These are phyloP conservation scores for Spisula subtruncata DNA, from an alignment of 2,888 invertebrate genomes.

Conservation along the genomic window DNA sequence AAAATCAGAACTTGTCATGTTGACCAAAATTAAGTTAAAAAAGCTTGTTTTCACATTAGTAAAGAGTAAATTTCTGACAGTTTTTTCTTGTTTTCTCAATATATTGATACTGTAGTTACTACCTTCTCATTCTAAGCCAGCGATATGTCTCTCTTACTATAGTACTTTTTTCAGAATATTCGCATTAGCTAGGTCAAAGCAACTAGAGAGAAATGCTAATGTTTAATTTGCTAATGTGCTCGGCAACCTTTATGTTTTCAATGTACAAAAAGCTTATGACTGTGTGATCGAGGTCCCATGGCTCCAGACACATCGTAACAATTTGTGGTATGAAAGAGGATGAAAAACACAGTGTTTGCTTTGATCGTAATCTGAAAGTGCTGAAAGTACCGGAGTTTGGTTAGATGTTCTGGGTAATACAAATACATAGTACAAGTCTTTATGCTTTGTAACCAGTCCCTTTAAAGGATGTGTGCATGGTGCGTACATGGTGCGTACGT, in stretches of 20 bases:
- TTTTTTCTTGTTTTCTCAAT: no score
- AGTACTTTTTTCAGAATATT: background rate
- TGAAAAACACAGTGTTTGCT: background rate
- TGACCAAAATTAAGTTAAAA: no score
- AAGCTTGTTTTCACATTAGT: no score
- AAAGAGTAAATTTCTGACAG: no score
- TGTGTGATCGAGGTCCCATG: background rate
- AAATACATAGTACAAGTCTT: background rate
- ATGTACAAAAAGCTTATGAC: background rate
- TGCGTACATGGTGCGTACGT: no score
- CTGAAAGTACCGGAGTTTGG: background rate
- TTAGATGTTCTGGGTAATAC: background rate
- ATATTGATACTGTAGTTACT: no score
- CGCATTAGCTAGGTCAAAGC: background rate
- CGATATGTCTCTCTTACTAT: no score
- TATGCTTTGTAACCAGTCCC: no score
- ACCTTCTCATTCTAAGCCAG: no score
- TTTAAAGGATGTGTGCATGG: no score
- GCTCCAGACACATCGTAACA: background rate
- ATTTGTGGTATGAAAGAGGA: background rate
- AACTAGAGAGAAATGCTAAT: background rate
- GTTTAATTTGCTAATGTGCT: conserved; percentile 25
- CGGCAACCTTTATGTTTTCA: conserved; percentile 19
- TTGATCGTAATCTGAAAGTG: conserved; percentile 16
- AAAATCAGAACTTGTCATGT: no score